Evolutionary conservation across 2,888 invertebrate genomes (phyloP), one percentile per base, ranked within the genome.

Genomic region (Slavum lentiscoides): DNA sequence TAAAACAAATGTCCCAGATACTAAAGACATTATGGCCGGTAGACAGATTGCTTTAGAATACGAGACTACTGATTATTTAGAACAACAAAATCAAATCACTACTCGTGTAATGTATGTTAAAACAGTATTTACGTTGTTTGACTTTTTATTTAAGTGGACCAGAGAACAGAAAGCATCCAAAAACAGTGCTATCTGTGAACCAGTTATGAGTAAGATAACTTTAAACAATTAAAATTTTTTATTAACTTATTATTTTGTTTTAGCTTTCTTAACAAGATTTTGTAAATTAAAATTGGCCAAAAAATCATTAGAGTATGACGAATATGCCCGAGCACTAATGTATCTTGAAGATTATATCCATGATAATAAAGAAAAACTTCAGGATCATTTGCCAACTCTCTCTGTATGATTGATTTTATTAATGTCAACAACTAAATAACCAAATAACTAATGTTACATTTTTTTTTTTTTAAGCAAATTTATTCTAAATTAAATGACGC

Each of bases 401-500:
- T 83, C 82, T 58, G 83, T 82, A 83, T 62, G 82, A 58, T 68
- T 19, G 58, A 19, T 66, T 49, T 55, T 55, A 55, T 55, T 55
- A 5, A 19, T 55, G 4, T 55, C 19, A 55, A 8, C 30, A n/a
- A n/a, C n/a, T n/a, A n/a, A n/a, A n/a, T n/a, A n/a, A n/a, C n/a
- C n/a, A 55, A 19, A 19, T 55, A 55, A 55, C 17, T 55, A 19
- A 55, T 55, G 19, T 55, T 19, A 19, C 4, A 67, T 59, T 73
- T 64, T 82, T 43, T 87, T 74, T 43, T 87, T 74, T 82, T 85
- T 17, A 85, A 90, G 89, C 92, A 94, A 88, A 92, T 97, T 84
- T 97, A 97, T 86, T 93, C 94, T 0, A 90, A 93, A 82, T 86
- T 98, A 83, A 93, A 95, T 86, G 97, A 98, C 86, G 91, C 95